These are phyloP conservation scores for Corynorhinus townsendii DNA, from an alignment of 2,113 vertebrate species.

Conservation along the genomic window DNA sequence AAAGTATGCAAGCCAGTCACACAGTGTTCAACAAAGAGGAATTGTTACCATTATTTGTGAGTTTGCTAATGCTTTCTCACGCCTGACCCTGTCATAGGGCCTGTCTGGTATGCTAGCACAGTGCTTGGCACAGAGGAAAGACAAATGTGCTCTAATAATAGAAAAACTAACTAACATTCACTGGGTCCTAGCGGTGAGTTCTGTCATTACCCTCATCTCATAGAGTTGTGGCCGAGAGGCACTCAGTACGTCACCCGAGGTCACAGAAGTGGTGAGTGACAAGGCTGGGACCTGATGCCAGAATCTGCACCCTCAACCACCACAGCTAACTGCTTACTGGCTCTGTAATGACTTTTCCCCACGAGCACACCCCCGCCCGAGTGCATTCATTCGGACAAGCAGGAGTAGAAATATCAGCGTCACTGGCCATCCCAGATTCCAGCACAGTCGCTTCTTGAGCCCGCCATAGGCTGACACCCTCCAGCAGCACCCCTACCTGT, in stretches of 20 bases:
- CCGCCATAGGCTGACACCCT: fast-evolving
- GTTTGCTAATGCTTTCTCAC: not conserved
- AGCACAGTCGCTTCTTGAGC: fast-evolving
- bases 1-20: not conserved
- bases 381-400: not conserved
- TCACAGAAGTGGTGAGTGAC: not conserved
- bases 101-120: not conserved
- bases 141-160: not conserved
- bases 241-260: not conserved
- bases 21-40: not conserved
- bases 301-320: not conserved
- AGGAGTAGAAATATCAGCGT: not conserved
- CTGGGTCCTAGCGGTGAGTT: fast-evolving
- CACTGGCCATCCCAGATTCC: not conserved
- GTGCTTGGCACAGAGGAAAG: not conserved
- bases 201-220: not conserved
- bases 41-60: not conserved
- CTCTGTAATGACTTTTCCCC: not conserved
- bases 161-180: not conserved
- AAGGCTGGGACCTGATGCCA: not conserved
- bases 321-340: fast-evolving
- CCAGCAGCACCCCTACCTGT: constrained; percentile 72
- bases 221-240: not conserved
- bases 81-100: not conserved
- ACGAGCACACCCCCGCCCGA: not conserved